These are phyloP conservation scores for Rutilus rutilus DNA, from an alignment of 2,113 vertebrate genomes.

Conservation along the genomic window DNA sequence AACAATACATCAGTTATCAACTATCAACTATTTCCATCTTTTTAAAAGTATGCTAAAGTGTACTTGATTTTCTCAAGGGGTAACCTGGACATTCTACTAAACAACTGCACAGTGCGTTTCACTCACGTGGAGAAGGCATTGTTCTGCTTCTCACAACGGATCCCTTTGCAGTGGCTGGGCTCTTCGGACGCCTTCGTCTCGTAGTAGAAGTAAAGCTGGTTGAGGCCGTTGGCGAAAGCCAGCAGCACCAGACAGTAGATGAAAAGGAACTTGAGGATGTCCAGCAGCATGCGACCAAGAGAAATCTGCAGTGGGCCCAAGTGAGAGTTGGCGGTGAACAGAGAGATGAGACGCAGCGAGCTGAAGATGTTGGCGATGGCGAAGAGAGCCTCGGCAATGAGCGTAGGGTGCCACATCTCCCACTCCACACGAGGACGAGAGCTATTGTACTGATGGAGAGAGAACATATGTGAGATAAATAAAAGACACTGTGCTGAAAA, in stretches of 20 bases:
- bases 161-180: slow-evolving; percentile 90
- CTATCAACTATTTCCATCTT: too few relatives aligned
- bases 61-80: background rate
- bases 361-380: slow-evolving; percentile 91
- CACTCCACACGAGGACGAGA: slow-evolving; percentile 76
- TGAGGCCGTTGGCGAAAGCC: slow-evolving; percentile 88
- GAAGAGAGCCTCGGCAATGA: slow-evolving; percentile 88
- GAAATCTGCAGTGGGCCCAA: slow-evolving; percentile 90
- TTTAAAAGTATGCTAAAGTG: background rate
- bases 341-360: slow-evolving; percentile 87
- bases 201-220: slow-evolving; percentile 91
- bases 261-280: slow-evolving; percentile 91
- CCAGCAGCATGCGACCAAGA: slow-evolving; percentile 87
- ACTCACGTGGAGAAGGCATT: slow-evolving; percentile 78
- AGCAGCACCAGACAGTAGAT: slow-evolving; percentile 90
- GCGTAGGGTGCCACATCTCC: slow-evolving; percentile 91
- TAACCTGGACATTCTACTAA: background rate
- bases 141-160: slow-evolving; percentile 83
- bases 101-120: background rate
- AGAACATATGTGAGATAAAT: background rate
- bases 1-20: too few relatives aligned
- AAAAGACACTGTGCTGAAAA: background rate
- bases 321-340: slow-evolving; percentile 91
- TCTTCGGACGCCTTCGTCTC: slow-evolving; percentile 87
- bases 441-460: slow-evolving; percentile 60